Conservation (phyloP, 2,113 vertebrate genomes). For the Eulemur rufifrons region DNA sequence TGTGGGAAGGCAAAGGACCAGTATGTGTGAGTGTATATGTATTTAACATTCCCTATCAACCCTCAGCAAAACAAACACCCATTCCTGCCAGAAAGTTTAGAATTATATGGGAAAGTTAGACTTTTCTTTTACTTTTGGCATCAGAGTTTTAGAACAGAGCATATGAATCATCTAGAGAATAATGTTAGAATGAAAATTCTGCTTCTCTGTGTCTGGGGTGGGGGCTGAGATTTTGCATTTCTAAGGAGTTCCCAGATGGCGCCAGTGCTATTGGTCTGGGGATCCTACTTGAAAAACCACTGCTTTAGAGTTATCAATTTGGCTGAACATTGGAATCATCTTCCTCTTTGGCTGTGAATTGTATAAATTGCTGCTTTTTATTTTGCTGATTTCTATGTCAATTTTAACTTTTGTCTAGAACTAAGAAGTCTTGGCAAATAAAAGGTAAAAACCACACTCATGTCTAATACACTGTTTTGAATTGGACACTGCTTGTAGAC, state of each 20-base stretch:
- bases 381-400: slow-evolving; percentile 25
- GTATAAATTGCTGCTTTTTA: background rate
- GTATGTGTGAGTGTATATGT: background rate
- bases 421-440: background rate
- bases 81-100: slow-evolving; percentile 52
- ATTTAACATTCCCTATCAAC: slow-evolving; percentile 33
- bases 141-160: slow-evolving; percentile 33
- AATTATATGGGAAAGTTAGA: slow-evolving; percentile 33
- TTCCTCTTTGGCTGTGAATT: background rate
- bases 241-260: background rate
- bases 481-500: background rate
- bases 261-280: background rate
- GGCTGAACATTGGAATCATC: background rate
- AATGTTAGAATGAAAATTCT: slow-evolving; percentile 17
- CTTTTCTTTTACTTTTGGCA: slow-evolving; percentile 22
- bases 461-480: slow-evolving; percentile 28
- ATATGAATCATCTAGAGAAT: slow-evolving; percentile 56
- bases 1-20: slow-evolving; percentile 68
- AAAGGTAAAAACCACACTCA: slow-evolving; percentile 27
- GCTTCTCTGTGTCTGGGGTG: background rate
- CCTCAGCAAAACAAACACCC: slow-evolving; percentile 65
- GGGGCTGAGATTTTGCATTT: background rate
- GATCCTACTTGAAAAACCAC: background rate
- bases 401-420: slow-evolving; percentile 28
- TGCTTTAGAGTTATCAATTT: slow-evolving; percentile 28